Evolutionary conservation across 35 echinoderm and acorn worm species (phyloP), one percentile per base, ranked within the genome.

Genomic region (Heliocidaris erythrogramma): DNA sequence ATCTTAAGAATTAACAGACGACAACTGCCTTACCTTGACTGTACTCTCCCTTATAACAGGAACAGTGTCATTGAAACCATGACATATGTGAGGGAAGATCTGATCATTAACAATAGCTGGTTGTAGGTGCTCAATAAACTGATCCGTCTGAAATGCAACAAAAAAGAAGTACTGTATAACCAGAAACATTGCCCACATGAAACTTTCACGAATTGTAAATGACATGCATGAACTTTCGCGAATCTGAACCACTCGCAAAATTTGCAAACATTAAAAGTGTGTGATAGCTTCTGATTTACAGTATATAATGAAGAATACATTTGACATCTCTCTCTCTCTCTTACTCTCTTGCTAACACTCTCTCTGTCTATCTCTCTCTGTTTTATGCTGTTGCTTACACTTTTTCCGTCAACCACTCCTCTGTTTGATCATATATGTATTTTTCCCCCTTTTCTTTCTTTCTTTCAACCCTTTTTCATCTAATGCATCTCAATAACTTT

Each of bases 51-150:
- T 95, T 27, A 99, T 99, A 35, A 97, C 93, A 30, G 98, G 98
- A 47, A 97, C 97, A 1, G 98, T 99, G 85, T 99, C 98, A 85
- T 90, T 99, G 94, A 99, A 99, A 32, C 98, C 98, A 94, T 99
- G 98, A 60, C 98, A 96, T 24, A 99, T 96, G 93, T 99, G 94
- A 86, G 98, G 98, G 60, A 99, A 99, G 24, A 99, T 97, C 84
- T 99, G 96, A 32, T 99, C 96, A 31, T 99, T 99, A 12, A 99
- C 97, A 21, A 99, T 92, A 49, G 95, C 35, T 91, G 95, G 59
- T 92, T 94, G 88, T 2, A 99, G 94, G 91, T 99, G 96, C 65
- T 99, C 98, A n/a, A 99, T 92, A 93, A 99, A 99, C 14, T 96
- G 94, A 27, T 97, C 98, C 88, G 97, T 96, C 97, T 98, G 92